Conservation (phyloP, 2,888 invertebrate species). For the Priocnemis perturbator region DNA sequence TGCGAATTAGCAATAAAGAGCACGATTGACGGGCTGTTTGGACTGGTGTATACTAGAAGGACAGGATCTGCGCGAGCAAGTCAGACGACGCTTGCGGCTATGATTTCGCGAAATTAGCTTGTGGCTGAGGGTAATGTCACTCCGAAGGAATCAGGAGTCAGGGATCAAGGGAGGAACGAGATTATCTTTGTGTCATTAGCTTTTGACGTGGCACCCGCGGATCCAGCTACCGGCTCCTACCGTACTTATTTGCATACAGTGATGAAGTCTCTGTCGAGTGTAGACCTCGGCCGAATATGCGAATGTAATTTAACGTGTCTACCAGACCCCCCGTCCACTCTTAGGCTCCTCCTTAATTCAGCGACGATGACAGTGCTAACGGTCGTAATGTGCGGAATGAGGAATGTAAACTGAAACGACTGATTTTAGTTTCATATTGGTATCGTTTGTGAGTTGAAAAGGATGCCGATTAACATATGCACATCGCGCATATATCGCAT, state of each 20-base stretch:
- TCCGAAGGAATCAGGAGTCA: conserved; percentile 2
- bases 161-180: conserved; percentile 41
- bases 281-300: conserved; percentile 13
- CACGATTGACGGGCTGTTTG: no score
- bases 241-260: conserved; percentile 66
- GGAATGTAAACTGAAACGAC: no score
- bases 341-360: background rate
- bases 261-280: conserved; percentile 45
- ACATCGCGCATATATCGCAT: no score
- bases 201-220: conserved; percentile 63
- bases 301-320: conserved; percentile 7
- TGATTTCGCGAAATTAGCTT: conserved; percentile 7
- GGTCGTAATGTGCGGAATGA: no score
- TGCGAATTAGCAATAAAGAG: no score
- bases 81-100: conserved; percentile 3
- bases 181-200: conserved; percentile 73
- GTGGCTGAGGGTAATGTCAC: background rate
- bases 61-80: conserved; percentile 1
- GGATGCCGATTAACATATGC: no score
- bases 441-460: no score
- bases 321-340: background rate
- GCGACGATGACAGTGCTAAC: no score
- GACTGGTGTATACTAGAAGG: background rate
- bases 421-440: no score
- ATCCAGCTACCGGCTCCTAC: conserved; percentile 18